Percentiles rank a stretch among this genome's conserved stretches.
phyloP scores from a whole-genome alignment of 2,113 vertebrate genomes.

The Odocoileus hemionus region DNA sequence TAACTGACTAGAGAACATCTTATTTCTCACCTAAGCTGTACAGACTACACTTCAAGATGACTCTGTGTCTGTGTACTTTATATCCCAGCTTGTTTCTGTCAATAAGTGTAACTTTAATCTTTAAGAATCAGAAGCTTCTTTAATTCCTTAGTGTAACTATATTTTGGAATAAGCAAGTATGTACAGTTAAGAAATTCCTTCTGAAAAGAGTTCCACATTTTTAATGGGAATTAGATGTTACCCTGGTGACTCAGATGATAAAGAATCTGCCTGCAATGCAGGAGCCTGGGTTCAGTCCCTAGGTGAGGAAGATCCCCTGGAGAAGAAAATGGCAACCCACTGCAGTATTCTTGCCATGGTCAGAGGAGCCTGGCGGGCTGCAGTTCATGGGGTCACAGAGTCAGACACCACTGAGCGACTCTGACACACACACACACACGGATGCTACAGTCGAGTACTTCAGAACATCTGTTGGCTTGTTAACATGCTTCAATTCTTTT shows the following conservation, averaged over 20 bases:
- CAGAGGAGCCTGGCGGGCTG: not conserved
- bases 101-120: not conserved
- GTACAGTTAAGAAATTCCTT: conserved; percentile 9
- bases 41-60: not conserved
- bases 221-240: conserved; percentile 31
- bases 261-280: not conserved
- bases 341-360: not conserved
- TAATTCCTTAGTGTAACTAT: not conserved
- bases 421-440: not conserved
- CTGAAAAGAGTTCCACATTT: conserved; percentile 25
- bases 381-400: not conserved
- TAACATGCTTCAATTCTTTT: not conserved
- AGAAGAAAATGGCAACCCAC: not conserved
- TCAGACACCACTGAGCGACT: not conserved
- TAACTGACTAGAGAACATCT: not conserved
- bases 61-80: not conserved
- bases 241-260: not conserved
- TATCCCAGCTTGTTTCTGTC: conserved; percentile 30
- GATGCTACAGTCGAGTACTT: not conserved
- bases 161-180: conserved; percentile 10
- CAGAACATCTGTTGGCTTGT: not conserved
- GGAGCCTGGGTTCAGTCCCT: not conserved
- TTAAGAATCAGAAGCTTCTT: not conserved
- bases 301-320: not conserved
- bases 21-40: not conserved